phyloP scores from a whole-genome alignment of 2,797 vertebrate genomes.

The Varecia variegata region DNA sequence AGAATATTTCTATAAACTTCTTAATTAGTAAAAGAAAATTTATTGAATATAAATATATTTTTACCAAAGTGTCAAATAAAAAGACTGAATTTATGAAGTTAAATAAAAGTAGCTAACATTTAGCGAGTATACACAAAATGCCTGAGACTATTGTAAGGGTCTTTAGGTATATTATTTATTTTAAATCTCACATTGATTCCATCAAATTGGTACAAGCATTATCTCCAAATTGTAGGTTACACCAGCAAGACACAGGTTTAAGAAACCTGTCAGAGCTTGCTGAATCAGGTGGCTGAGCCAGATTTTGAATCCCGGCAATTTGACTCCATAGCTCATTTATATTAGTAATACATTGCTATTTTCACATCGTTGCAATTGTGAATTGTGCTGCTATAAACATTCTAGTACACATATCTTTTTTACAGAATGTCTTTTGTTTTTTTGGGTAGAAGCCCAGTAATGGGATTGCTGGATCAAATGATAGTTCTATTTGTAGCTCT shows the following conservation, averaged over 20 bases:
- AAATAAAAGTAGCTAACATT: neutral
- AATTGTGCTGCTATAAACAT: no score
- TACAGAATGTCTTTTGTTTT: no score
- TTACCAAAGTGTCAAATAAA: neutral
- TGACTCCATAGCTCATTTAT: neutral
- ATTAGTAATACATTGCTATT: no score
- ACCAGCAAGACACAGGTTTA: neutral
- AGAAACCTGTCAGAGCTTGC: neutral
- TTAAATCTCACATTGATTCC: neutral
- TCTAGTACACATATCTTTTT: no score
- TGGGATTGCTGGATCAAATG: no score
- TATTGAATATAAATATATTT: neutral
- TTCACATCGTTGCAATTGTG: no score
- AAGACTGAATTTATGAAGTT: neutral
- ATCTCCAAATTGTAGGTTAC: neutral
- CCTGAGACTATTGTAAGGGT: neutral
- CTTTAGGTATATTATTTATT: neutral
- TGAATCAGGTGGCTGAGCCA: neutral
- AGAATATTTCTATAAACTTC: neutral
- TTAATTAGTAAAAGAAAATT: neutral
- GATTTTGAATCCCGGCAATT: neutral
- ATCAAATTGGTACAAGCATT: neutral
- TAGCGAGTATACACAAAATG: neutral
- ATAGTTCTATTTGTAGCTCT: no score
- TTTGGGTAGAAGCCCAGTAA: no score